Conservation (phyloP, 1,140 invertebrate species). For the Physella acuta region DNA sequence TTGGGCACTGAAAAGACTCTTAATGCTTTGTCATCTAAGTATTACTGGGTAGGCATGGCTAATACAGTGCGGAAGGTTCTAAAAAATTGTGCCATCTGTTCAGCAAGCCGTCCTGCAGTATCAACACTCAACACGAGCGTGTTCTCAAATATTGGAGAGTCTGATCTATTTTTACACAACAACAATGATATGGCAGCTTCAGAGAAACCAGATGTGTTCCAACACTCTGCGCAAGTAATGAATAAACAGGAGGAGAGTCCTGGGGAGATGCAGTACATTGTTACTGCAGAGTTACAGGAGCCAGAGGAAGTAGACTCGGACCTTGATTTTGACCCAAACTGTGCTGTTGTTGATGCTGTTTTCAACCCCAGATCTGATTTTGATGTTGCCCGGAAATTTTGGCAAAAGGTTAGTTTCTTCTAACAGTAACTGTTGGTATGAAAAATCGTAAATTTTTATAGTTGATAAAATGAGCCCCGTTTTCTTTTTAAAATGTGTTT, state of each 20-base stretch:
- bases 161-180: too few species aligned
- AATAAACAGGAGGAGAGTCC: background rate
- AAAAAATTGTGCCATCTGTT: conserved; percentile 18
- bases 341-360: background rate
- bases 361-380: conserved; percentile 9
- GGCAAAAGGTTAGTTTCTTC: conserved; percentile 10
- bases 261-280: conserved; percentile 7
- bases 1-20: conserved; percentile 17
- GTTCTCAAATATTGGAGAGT: too few species aligned
- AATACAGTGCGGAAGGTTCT: conserved; percentile 19
- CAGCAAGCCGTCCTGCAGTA: conserved; percentile 5
- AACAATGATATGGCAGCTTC: background rate
- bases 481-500: background rate
- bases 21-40: conserved; percentile 10
- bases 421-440: too few species aligned
- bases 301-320: conserved; percentile 19
- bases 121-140: background rate
- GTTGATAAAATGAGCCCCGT: background rate
- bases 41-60: conserved; percentile 25
- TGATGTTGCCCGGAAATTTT: conserved; percentile 13
- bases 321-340: conserved; percentile 9
- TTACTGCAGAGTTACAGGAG: conserved; percentile 10
- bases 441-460: background rate
- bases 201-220: background rate
- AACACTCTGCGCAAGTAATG: background rate